These are phyloP conservation scores for Cricetomys ansorgei DNA, from an alignment of 2,113 vertebrate species.

Conservation along the genomic window DNA sequence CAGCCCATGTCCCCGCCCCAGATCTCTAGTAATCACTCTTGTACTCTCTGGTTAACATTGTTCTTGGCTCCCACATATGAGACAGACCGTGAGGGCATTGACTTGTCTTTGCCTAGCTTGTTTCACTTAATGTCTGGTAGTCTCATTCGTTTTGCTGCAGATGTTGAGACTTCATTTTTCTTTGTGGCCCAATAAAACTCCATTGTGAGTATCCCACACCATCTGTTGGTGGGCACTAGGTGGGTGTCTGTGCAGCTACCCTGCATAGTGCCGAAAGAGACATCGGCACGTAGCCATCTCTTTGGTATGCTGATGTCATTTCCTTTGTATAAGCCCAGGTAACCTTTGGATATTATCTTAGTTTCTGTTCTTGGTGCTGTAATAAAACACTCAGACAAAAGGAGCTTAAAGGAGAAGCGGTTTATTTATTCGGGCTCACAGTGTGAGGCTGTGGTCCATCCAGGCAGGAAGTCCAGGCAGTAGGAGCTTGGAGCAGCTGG, in stretches of 20 bases:
- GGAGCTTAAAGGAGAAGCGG: background rate
- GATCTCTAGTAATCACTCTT: background rate
- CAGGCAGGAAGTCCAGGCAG: background rate
- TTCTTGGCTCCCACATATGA: background rate
- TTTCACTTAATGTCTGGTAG: background rate
- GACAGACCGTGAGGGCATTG: background rate
- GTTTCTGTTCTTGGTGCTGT: background rate
- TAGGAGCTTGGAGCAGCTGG: background rate
- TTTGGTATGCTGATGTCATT: background rate
- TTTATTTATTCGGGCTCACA: background rate
- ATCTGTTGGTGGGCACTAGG: background rate
- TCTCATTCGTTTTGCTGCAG: background rate
- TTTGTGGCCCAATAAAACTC: background rate
- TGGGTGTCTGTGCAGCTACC: background rate
- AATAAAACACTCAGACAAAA: background rate
- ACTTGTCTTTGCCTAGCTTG: background rate
- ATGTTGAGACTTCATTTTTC: background rate
- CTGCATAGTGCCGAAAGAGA: background rate
- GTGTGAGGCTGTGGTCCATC: background rate
- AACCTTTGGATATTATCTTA: background rate
- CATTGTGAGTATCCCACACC: no score
- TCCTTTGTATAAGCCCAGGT: background rate
- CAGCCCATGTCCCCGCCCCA: background rate
- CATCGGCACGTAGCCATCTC: background rate
- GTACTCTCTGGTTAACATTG: background rate